Conservation (phyloP, 2,888 invertebrate species). For the Cantharis nigra region DNA sequence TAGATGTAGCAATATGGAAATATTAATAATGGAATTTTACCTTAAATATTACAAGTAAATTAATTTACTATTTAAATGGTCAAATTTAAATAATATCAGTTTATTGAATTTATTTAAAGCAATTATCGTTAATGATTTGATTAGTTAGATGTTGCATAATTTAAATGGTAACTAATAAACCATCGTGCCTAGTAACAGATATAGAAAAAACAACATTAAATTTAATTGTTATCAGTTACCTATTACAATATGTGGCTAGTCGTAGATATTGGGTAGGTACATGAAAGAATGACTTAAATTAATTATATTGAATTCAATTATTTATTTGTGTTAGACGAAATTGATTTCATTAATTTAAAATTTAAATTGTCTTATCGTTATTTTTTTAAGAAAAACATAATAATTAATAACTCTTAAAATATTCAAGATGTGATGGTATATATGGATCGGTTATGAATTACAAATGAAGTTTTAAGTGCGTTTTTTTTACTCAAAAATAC, state of each 20-base stretch:
- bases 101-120: not conserved
- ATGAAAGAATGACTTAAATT: not conserved
- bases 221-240: not conserved
- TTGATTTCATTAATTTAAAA: not conserved
- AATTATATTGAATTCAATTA: not conserved
- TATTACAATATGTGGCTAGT: not conserved
- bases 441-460: not conserved
- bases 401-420: not conserved
- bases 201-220: not conserved
- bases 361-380: not conserved
- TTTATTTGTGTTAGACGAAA: not conserved
- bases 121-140: not conserved
- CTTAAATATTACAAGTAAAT: not conserved
- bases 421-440: not conserved
- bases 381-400: not conserved
- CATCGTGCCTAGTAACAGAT: not conserved
- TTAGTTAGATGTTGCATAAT: not conserved
- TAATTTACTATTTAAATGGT: not conserved
- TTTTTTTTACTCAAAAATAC: not conserved
- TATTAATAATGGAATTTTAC: not conserved
- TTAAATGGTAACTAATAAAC: not conserved
- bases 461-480: not conserved
- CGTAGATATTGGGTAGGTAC: not conserved
- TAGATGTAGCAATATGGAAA: not conserved
- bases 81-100: not conserved